Evolutionary conservation across 1,140 invertebrate genomes (phyloP).

Genomic region (Macrostomum lignano): DNA sequence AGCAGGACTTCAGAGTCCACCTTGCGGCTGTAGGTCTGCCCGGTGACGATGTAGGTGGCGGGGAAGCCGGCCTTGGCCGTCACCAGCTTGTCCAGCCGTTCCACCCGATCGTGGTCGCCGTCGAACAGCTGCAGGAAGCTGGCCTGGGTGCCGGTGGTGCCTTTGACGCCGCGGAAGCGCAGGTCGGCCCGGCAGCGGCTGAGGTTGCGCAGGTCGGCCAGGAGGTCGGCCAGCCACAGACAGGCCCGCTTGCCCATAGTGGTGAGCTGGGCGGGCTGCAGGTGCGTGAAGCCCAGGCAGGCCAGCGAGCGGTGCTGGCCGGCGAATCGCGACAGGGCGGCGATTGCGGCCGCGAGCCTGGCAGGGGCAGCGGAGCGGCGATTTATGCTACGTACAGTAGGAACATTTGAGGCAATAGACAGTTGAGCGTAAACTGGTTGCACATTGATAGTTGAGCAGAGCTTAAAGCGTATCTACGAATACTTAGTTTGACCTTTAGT

Average conservation of each 20-base stretch:
- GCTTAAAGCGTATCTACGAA: too few relatives aligned
- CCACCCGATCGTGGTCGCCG: conserved; percentile 43
- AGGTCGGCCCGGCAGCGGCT: conserved; percentile 41
- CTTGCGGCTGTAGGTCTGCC: conserved; percentile 83
- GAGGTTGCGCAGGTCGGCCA: conserved; percentile 67
- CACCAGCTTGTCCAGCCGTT: conserved; percentile 34
- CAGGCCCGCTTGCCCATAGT: conserved; percentile 85
- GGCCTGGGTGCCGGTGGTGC: conserved; percentile 84
- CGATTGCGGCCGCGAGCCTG: too few relatives aligned
- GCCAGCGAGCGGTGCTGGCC: conserved; percentile 46
- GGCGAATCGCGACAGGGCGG: too few relatives aligned
- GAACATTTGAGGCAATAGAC: too few relatives aligned
- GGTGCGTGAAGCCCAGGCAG: conserved; percentile 76
- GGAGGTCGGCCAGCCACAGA: conserved; percentile 71
- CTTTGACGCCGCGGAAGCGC: conserved; percentile 77
- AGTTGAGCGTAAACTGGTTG: too few relatives aligned
- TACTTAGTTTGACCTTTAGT: too few relatives aligned
- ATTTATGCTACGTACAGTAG: too few relatives aligned
- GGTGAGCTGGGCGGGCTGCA: conserved; percentile 81
- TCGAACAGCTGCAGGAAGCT: conserved; percentile 79
- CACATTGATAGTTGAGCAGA: too few relatives aligned
- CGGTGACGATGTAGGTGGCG: conserved; percentile 46
- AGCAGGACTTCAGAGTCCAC: conserved; percentile 56
- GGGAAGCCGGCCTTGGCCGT: conserved; percentile 55
- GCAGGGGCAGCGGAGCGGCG: too few relatives aligned